Percentiles rank a stretch among this genome's conserved stretches.
Conservation (phyloP, 2,797 vertebrate genomes). For the Pseudochirops cupreus region DNA sequence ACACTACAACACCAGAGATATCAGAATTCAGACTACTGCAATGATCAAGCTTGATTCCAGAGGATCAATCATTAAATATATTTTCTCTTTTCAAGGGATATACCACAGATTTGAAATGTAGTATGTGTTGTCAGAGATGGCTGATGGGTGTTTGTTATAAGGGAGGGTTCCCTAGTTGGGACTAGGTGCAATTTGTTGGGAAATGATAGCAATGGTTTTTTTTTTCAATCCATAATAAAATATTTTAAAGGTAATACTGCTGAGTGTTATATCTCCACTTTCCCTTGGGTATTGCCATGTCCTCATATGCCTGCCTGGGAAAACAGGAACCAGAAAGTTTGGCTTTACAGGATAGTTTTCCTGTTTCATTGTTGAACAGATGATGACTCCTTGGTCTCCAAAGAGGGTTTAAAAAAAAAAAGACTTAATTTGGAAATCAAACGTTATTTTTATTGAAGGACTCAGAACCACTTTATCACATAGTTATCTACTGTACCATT, state of each 20-base stretch:
- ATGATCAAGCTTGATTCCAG: neutral
- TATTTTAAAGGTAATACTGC: neutral
- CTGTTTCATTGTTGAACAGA: neutral
- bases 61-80: neutral
- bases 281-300: neutral
- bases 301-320: neutral
- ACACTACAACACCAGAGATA: neutral
- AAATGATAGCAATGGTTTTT: neutral
- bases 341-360: neutral
- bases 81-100: neutral
- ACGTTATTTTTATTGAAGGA: neutral
- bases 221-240: neutral
- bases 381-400: neutral
- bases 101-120: neutral
- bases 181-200: neutral
- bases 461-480: neutral
- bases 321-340: neutral
- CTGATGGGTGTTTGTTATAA: neutral
- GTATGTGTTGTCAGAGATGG: neutral
- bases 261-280: neutral
- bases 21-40: neutral
- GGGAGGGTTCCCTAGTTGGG: neutral
- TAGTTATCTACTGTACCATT: constrained; percentile 1
- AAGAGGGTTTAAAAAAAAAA: neutral
- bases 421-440: neutral